Percentiles rank a stretch among this genome's conserved stretches.
These are phyloP conservation scores for Stegodyphus dumicola DNA, from an alignment of 1,140 invertebrate genomes.

Conservation along the genomic window DNA sequence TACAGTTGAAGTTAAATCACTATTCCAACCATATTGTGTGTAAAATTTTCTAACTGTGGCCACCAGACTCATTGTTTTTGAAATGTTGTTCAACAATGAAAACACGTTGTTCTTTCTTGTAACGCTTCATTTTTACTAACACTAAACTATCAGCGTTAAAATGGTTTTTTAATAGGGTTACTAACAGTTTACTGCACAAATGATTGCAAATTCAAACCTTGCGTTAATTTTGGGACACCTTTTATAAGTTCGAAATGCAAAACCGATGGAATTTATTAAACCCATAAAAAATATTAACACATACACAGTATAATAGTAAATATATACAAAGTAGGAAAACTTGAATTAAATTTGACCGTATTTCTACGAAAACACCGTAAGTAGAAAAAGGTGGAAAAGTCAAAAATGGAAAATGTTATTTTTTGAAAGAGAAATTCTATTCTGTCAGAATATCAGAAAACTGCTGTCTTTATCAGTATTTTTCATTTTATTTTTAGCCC, in stretches of 20 bases:
- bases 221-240: slow-evolving; percentile 44
- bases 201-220: slow-evolving; percentile 52
- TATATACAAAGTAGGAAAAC: too few relatives aligned
- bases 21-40: slow-evolving; percentile 48
- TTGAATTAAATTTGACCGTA: too few relatives aligned
- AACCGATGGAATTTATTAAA: too few relatives aligned
- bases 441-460: too few relatives aligned
- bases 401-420: too few relatives aligned
- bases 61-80: slow-evolving; percentile 49
- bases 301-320: too few relatives aligned
- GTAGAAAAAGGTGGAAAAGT: too few relatives aligned
- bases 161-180: slow-evolving; percentile 33
- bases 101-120: slow-evolving; percentile 39
- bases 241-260: background rate
- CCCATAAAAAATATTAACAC: too few relatives aligned
- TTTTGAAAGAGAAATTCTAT: too few relatives aligned
- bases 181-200: slow-evolving; percentile 35
- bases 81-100: slow-evolving; percentile 46
- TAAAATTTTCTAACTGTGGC: slow-evolving; percentile 23
- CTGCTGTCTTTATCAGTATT: too few relatives aligned
- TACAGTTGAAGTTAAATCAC: slow-evolving; percentile 53
- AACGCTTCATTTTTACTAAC: slow-evolving; percentile 55
- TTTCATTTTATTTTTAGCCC: too few relatives aligned
- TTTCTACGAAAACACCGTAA: too few relatives aligned
- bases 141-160: slow-evolving; percentile 50